These are phyloP conservation scores for Frieseomelitta varia DNA, from an alignment of 1,140 invertebrate genomes.

Conservation along the genomic window DNA sequence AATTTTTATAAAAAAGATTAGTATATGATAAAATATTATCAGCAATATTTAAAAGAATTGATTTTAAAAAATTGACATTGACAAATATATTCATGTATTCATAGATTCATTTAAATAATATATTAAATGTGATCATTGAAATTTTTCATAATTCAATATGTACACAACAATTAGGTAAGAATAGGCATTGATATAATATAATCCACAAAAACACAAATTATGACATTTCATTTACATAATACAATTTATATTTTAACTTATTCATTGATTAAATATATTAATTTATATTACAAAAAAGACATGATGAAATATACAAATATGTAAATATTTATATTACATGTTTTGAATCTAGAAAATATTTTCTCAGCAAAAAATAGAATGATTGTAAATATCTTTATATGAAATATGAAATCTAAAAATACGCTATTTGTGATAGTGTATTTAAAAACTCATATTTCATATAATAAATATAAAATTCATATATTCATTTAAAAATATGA, in stretches of 20 bases:
- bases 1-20: slow-evolving; percentile 30
- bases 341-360: not conserved
- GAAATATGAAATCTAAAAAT: slow-evolving; percentile 7
- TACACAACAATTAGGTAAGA: not conserved
- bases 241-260: not conserved
- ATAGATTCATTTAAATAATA: not conserved
- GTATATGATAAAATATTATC: slow-evolving; percentile 18
- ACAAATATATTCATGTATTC: not conserved
- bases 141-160: slow-evolving; percentile 1
- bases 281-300: not conserved
- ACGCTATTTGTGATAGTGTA: not conserved
- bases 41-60: not conserved
- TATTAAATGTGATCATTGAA: not conserved
- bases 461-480: not conserved
- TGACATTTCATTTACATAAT: slow-evolving; percentile 13
- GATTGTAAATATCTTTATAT: slow-evolving; percentile 13
- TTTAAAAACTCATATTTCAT: not conserved
- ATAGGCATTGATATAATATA: not conserved
- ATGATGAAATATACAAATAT: not conserved
- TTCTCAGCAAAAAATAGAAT: not conserved
- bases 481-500: not conserved
- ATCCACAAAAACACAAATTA: slow-evolving; percentile 16
- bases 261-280: not conserved
- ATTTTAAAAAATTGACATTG: not conserved
- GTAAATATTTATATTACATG: not conserved